Base-by-base conservation (phyloP, 2,797 vertebrate species). In the Sebastes alutus region DNA sequence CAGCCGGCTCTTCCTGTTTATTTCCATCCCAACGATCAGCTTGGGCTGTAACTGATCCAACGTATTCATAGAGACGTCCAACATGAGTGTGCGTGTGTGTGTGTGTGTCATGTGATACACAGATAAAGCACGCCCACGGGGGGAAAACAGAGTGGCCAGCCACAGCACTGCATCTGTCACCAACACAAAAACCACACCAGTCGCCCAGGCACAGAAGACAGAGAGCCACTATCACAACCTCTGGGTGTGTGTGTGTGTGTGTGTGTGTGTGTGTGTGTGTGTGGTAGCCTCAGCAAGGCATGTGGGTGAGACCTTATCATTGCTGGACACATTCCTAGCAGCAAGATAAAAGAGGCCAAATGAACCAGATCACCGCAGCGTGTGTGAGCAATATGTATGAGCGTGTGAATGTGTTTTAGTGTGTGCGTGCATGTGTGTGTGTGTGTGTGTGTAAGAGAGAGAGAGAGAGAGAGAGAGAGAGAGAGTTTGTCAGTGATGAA, bases 321-420 rank as follows among this genome's bases (percentile, higher is more conserved):
- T 83, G 84, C 80, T 88, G 91, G 92, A 90, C 85, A 93, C 92
- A 93, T 93, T 94, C 94, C 89, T 92, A 85, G 85, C 88, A 90
- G 84, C 78, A 93, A 91, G 93, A 95, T 95, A 95, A 92, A 95
- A 83, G 92, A 91, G 90, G 91, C 88, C 87, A 95, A 94, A 94
- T 88, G 86, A 93, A 92, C 75, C 87, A 88, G 85, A 94, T 91
- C 89, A 92, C 87, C 60, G 62, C 79, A 69, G 27, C 13, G 60
- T 79, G 75, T 85, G 76, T 79, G 85, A 77, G 82, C 30, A 82
- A 85, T 78, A 67, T 63, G 72, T 56, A 14, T 60, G 65, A 32
- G 60, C 56, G 76, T 54, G 25, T 42, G 38, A 22, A 35, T 78
- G 72, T 62, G 75, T 42, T 22, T 25, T 32, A 20, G 27, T 59